These are phyloP conservation scores for Cephus nigrinus DNA, from an alignment of 2,888 invertebrate species.

Conservation along the genomic window DNA sequence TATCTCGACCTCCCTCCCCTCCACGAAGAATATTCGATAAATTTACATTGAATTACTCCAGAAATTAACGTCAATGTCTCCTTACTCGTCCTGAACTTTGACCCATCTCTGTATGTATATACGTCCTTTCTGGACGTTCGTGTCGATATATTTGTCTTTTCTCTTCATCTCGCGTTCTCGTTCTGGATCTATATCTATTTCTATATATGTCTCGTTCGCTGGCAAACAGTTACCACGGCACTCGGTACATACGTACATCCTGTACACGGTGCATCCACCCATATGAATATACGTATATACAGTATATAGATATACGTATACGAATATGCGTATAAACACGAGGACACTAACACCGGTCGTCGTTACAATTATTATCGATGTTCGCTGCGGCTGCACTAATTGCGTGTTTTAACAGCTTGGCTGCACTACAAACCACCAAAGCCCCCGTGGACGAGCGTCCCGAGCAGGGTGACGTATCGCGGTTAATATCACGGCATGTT, in stretches of 20 bases:
- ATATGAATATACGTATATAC: neutral
- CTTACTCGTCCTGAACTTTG: neutral
- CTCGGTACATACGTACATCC: neutral
- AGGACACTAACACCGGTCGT: conserved; percentile 25
- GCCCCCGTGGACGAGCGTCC: no score
- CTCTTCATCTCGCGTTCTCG: no score
- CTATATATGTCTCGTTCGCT: neutral
- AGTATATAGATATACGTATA: neutral
- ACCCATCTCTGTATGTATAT: neutral
- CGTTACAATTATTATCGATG: conserved; percentile 51
- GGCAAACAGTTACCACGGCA: neutral
- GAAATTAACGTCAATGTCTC: neutral
- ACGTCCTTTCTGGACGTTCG: neutral
- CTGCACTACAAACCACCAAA: conserved; percentile 31
- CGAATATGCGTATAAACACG: neutral
- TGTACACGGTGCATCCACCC: conserved; percentile 5
- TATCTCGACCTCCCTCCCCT: neutral
- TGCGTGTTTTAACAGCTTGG: conserved; percentile 60
- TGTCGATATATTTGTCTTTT: neutral
- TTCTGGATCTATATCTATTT: no score
- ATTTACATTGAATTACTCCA: neutral
- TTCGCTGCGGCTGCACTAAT: conserved; percentile 60
- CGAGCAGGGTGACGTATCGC: no score
- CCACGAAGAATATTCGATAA: neutral
- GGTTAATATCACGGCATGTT: no score